Percentiles rank a stretch among this genome's conserved stretches.
These are phyloP conservation scores for Microcebus tavaratra DNA, from an alignment of 2,113 vertebrate species.

Conservation along the genomic window DNA sequence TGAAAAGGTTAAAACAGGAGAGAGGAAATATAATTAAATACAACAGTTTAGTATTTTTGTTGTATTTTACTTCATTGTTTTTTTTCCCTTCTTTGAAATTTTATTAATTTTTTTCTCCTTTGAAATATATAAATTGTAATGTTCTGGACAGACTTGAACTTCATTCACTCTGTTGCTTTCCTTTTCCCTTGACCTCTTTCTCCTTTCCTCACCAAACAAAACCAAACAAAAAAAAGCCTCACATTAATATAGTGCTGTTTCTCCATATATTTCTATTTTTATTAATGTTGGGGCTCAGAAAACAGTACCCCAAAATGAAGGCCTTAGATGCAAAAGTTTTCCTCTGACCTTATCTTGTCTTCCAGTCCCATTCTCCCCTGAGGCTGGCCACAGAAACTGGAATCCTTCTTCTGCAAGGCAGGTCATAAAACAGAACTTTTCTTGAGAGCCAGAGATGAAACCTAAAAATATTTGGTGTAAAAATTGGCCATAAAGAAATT, in stretches of 20 bases:
- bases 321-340: no score
- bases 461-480: no score
- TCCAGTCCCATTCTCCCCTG: no score
- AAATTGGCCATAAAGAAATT: no score
- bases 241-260: background rate
- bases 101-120: background rate
- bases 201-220: background rate
- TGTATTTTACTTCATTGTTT: background rate
- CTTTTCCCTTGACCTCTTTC: background rate
- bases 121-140: background rate
- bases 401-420: no score
- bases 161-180: background rate
- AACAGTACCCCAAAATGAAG: no score
- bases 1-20: background rate
- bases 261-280: background rate
- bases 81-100: background rate
- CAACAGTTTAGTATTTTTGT: background rate
- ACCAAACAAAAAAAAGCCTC: background rate
- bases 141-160: background rate
- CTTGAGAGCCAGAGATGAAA: no score
- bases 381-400: no score
- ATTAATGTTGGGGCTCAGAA: no score
- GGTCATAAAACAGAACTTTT: no score
- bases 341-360: no score
- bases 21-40: background rate